phyloP scores from a whole-genome alignment of 1,140 invertebrate species.

The Hydropsyche tenuis region DNA sequence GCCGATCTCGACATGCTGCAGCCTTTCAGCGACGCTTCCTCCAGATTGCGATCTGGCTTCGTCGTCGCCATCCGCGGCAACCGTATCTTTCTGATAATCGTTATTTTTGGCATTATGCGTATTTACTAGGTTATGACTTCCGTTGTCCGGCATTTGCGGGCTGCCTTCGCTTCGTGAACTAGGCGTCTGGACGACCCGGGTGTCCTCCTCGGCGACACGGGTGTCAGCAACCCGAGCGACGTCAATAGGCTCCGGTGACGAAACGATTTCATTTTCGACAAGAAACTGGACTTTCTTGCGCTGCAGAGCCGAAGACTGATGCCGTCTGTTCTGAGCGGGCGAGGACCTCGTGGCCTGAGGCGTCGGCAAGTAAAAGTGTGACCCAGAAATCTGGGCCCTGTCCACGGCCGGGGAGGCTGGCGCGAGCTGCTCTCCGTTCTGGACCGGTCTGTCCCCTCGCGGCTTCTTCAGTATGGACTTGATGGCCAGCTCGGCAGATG shows the following conservation, averaged over 20 bases:
- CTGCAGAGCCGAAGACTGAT: slow-evolving; percentile 53
- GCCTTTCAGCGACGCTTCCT: slow-evolving; percentile 35
- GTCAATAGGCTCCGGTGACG: slow-evolving; percentile 39
- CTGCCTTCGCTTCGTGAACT: slow-evolving; percentile 12
- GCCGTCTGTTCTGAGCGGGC: slow-evolving; percentile 43
- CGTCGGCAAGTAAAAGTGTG: slow-evolving; percentile 72
- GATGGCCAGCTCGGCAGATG: slow-evolving; percentile 52
- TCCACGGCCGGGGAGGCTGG: slow-evolving; percentile 35
- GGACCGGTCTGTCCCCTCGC: slow-evolving; percentile 52
- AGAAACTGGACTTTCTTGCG: slow-evolving; percentile 69
- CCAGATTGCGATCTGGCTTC: slow-evolving; percentile 35
- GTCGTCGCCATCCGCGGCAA: slow-evolving; percentile 8
- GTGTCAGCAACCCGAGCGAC: not conserved
- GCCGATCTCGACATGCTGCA: slow-evolving; percentile 30
- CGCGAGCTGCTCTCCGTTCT: slow-evolving; percentile 22
- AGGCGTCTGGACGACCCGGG: not conserved
- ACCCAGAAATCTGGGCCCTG: slow-evolving; percentile 58
- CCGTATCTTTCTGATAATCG: not conserved
- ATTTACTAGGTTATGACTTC: slow-evolving; percentile 46
- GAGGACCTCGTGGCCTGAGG: slow-evolving; percentile 58
- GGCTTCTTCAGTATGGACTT: slow-evolving; percentile 77
- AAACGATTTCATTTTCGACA: slow-evolving; percentile 63
- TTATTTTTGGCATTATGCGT: slow-evolving; percentile 40
- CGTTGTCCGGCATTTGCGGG: slow-evolving; percentile 28
- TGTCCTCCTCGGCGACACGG: not conserved